Evolutionary conservation across 2,113 vertebrate species (phyloP).

Genomic region (Istiophorus platypterus): DNA sequence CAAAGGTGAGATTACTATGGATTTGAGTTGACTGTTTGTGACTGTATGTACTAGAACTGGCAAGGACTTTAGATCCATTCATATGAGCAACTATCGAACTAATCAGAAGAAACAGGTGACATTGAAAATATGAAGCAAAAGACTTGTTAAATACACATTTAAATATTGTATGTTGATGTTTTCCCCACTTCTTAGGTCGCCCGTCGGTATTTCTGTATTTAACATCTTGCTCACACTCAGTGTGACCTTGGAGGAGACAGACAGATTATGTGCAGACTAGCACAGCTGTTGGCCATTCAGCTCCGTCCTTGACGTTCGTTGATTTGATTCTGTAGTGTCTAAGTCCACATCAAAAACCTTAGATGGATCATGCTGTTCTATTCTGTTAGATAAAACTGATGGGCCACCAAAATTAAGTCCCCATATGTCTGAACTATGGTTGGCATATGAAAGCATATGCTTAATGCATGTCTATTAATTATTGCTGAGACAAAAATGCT

Average conservation of each 20-base stretch:
- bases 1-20: not conserved
- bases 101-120: not conserved
- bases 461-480: not conserved
- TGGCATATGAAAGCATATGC: not conserved
- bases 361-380: not conserved
- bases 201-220: conserved; percentile 35
- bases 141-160: not conserved
- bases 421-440: not conserved
- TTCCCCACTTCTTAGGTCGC: not conserved
- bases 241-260: conserved; percentile 71
- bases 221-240: conserved; percentile 49
- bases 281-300: conserved; percentile 68
- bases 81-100: not conserved
- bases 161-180: not conserved
- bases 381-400: not conserved
- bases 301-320: conserved; percentile 65
- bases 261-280: conserved; percentile 62
- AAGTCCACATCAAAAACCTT: conserved; percentile 30
- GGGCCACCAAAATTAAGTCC: conserved; percentile 1
- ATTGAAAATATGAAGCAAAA: not conserved
- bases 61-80: not conserved
- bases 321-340: conserved; percentile 56
- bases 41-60: not conserved
- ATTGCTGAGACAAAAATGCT: conserved; percentile 4
- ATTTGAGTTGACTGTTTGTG: conserved; percentile 2